These are phyloP conservation scores for Drosophila bunnanda DNA, from an alignment of 2,888 invertebrate genomes.

Conservation along the genomic window DNA sequence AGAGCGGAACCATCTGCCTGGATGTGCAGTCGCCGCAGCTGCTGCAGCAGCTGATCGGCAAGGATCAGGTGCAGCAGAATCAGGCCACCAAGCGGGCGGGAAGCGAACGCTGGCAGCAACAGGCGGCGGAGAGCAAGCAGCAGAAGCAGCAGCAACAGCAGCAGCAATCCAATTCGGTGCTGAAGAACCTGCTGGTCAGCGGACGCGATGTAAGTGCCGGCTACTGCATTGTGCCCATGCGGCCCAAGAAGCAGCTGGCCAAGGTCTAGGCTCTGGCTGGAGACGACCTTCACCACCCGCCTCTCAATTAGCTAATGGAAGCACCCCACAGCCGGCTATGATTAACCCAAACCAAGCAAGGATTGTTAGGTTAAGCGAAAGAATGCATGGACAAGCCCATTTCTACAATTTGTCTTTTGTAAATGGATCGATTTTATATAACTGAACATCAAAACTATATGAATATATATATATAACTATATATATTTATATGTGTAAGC, in stretches of 20 bases:
- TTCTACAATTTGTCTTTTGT: constrained; percentile 81
- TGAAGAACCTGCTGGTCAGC: constrained; percentile 97
- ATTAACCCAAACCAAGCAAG: constrained; percentile 28
- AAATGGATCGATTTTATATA: constrained; percentile 85
- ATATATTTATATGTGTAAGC: no score
- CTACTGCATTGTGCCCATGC: constrained; percentile 92
- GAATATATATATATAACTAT: constrained; percentile 11
- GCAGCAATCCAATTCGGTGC: constrained; percentile 86
- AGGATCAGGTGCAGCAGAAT: constrained; percentile 80
- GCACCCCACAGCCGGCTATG: constrained; percentile 49
- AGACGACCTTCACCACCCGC: constrained; percentile 47
- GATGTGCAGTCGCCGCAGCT: constrained; percentile 85
- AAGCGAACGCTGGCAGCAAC: constrained; percentile 67
- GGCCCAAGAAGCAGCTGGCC: constrained; percentile 85
- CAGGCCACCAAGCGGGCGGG: constrained; percentile 84
- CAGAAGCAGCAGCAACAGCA: constrained; percentile 81
- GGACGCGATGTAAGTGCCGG: constrained; percentile 97
- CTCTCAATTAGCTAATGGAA: constrained; percentile 54
- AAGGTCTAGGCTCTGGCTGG: constrained; percentile 81
- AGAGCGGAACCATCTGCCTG: constrained; percentile 70
- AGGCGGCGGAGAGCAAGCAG: constrained; percentile 75
- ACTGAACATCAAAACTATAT: constrained; percentile 23
- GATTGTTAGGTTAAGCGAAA: constrained; percentile 39
- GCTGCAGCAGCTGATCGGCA: constrained; percentile 87
- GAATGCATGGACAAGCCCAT: constrained; percentile 61